Base-by-base conservation (phyloP, 2,113 vertebrate genomes). In the Pyrgilauda ruficollis region DNA sequence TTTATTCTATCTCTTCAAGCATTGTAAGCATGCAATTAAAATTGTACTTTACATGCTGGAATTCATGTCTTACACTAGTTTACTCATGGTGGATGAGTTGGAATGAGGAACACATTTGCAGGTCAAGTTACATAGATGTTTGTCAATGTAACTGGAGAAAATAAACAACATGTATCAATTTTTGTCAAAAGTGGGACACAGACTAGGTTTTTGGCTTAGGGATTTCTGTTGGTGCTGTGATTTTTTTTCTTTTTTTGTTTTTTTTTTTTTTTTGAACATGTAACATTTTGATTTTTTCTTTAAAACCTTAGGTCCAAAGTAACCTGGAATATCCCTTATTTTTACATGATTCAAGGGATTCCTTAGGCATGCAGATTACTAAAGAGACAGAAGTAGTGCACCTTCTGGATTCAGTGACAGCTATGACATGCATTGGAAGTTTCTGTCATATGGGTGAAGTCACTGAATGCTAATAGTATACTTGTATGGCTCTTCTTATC, bases 101-200 rank as follows among this genome's bases (percentile, higher is more conserved):
- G 52, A 96, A 87, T 85, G 87, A 91, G 87, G 70, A 80, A 73
- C 7, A 19, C 17, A 7, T 50, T 89, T 94, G 20, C 75, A 62
- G 77, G 55, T 80, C 2, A 15, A 46, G 31, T 76, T 89, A 59
- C 62, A 46, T 53, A 92, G 35, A 13, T 87, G 77, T 77, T 73
- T 91, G 12, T 79, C 43, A 81, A 44, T 86, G 23, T 89, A 59
- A 50, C 58, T 24, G 27, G 62, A 73, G 30, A 88, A 75, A 75
- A 72, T 70, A 68, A 43, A 8, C n/a, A 76, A 26, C 22, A 21
- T 4, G 19, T 31, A 21, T 8, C 11, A 68, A n/a, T 85, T 67
- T 90, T 93, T 90, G 52, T 56, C 53, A 27, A 59, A 82, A 76
- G 58, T 0, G 1, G 33, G 66, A 66, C 62, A 72, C 28, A 90